A percentile compares a stretch with the other conserved stretches of the same genome.
phyloP scores from a whole-genome alignment of 1,140 invertebrate genomes.

The Bemisia tabaci region DNA sequence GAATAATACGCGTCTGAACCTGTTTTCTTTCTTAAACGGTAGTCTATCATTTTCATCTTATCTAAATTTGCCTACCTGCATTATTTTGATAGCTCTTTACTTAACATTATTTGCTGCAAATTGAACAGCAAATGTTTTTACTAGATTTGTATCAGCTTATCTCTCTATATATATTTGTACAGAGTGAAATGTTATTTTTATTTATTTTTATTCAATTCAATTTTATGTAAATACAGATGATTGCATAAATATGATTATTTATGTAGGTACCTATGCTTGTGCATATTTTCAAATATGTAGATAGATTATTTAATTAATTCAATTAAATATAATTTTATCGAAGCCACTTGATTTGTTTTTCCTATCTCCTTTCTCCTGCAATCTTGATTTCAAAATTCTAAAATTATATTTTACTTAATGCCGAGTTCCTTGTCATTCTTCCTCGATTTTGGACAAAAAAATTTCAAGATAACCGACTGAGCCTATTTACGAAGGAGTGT shows the following conservation, averaged over 20 bases:
- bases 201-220: background rate
- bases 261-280: background rate
- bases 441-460: no score
- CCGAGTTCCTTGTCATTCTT: no score
- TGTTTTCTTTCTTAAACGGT: no score
- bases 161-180: background rate
- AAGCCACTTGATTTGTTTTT: no score
- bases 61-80: background rate
- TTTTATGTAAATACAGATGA: background rate
- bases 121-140: background rate
- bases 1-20: no score
- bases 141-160: background rate
- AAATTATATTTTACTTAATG: no score
- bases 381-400: no score
- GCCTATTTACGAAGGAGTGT: no score
- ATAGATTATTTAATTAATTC: background rate
- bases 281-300: background rate
- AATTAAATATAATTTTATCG: background rate
- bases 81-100: background rate
- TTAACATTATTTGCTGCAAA: background rate
- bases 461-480: no score
- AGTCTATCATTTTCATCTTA: no score
- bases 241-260: background rate
- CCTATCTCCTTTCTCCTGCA: no score
- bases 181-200: background rate